Base-by-base conservation (phyloP, 2,888 invertebrate species). In the Carcina quercana region DNA sequence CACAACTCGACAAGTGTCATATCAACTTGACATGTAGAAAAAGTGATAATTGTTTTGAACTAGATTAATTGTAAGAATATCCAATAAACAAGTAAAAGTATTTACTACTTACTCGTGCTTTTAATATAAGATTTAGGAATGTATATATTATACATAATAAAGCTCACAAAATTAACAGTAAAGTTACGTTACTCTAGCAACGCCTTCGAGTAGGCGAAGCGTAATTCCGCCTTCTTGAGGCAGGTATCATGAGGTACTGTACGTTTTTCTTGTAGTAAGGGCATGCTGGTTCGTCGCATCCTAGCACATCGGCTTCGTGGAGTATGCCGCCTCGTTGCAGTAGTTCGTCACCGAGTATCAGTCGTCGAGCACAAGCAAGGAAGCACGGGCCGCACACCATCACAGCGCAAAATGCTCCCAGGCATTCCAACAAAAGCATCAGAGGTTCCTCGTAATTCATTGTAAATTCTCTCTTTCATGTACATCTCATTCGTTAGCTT, bases 231-330 rank as follows among this genome's bases (percentile, higher is more conserved):
- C 57, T 63, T 2, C 58, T n/a, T 3, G 13, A 46, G 2, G 68
- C 63, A 1, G 79, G 76, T n/a, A 80, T 61, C 73, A 79, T 68
- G 11, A 82, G 63, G 32, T 70, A 75, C 19, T 58, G 57, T 6
- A 69, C 39, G 38, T 79, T 82, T 42, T 76, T 76, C 48, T 78
- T 79, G 61, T 82, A 82, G 38, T 82, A 82, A 0, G 82, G 82
- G 29, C 82, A 82, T 5, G 69, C 64, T 3, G 82, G 82, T 40
- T 80, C 82, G 33, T 82, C 80, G 42, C 82, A 82, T 12, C 82
- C 82, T 7, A 68, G 40, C 2, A 79, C 65, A 15, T 76, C 75
- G 0, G 78, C 73, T 39, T 78, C 69, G 8, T 55, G 67, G 15
- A 74, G 25, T 0, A 38, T 37, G 0, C 58, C 63, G 2, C 61